Conservation (phyloP, 1,140 invertebrate species). For the Diabrotica virgifera region DNA sequence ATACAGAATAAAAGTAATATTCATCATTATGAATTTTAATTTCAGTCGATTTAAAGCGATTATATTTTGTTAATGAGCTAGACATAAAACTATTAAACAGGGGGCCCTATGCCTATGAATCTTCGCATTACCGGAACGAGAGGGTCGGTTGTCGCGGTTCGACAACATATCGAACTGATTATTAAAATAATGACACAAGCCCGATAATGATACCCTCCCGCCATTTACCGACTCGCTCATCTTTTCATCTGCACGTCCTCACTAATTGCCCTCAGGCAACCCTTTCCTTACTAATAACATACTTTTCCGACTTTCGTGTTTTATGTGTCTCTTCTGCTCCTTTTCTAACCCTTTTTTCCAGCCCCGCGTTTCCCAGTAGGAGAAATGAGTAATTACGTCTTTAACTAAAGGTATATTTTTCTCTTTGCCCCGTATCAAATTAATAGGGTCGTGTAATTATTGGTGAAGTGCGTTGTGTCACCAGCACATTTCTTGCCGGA, state of each 20-base stretch:
- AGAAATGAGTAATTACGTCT: constrained; percentile 6
- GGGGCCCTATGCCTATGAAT: no score
- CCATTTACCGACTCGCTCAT: constrained; percentile 13
- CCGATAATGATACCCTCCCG: constrained; percentile 19
- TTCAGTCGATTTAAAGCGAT: no score
- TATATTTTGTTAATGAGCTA: no score
- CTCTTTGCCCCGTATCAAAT: neutral
- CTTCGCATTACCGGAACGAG: neutral
- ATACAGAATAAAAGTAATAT: no score
- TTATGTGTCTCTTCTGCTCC: neutral
- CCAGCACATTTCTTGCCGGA: neutral
- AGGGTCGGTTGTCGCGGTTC: constrained; percentile 7
- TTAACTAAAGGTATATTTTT: constrained; percentile 5
- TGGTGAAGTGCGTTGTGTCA: constrained; percentile 6
- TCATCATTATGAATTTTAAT: no score
- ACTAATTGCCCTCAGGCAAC: constrained; percentile 18
- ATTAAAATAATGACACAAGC: constrained; percentile 21
- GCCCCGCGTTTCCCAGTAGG: neutral
- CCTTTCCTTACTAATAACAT: constrained; percentile 16
- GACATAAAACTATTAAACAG: no score
- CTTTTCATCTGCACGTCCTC: constrained; percentile 14
- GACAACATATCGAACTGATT: constrained; percentile 17
- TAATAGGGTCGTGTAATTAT: neutral
- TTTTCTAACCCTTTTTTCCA: constrained; percentile 10
- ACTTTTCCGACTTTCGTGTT: constrained; percentile 9